phyloP scores from a whole-genome alignment of 2,113 vertebrate species.

The Gambusia affinis region DNA sequence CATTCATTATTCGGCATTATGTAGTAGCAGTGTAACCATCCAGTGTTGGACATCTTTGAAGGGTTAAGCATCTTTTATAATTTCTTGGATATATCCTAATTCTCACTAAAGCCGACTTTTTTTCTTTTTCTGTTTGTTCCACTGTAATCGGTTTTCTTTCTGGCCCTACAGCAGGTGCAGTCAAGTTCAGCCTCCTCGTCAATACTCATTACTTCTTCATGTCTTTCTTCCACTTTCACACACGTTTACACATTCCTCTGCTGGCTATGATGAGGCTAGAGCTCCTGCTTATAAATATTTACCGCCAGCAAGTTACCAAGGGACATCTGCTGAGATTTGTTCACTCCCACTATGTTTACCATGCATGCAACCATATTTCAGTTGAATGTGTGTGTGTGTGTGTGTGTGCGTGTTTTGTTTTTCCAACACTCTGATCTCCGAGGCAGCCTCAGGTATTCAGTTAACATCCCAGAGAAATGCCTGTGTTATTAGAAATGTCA shows the following conservation, averaged over 20 bases:
- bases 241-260: slow-evolving; percentile 32
- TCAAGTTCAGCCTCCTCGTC: slow-evolving; percentile 18
- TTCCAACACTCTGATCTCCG: slow-evolving; percentile 21
- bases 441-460: slow-evolving; percentile 37
- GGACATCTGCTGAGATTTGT: slow-evolving; percentile 49
- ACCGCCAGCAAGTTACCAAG: slow-evolving; percentile 41
- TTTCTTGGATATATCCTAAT: slow-evolving; percentile 1
- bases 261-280: slow-evolving; percentile 19
- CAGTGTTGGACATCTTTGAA: neutral
- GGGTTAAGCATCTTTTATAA: neutral
- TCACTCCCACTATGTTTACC: slow-evolving; percentile 39
- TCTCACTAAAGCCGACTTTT: slow-evolving; percentile 1
- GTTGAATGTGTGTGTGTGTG: neutral
- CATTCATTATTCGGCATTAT: neutral
- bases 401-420: slow-evolving; percentile 13
- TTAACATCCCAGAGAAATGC: slow-evolving; percentile 35
- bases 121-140: neutral
- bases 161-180: slow-evolving; percentile 34
- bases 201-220: slow-evolving; percentile 39
- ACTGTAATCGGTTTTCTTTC: slow-evolving; percentile 1
- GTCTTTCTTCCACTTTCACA: slow-evolving; percentile 24
- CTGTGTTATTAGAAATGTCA: slow-evolving; percentile 31
- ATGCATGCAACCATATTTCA: slow-evolving; percentile 29
- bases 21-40: neutral
- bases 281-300: slow-evolving; percentile 67